These are phyloP conservation scores for Drosophila sulfurigaster DNA, from an alignment of 1,140 invertebrate species.

Conservation along the genomic window DNA sequence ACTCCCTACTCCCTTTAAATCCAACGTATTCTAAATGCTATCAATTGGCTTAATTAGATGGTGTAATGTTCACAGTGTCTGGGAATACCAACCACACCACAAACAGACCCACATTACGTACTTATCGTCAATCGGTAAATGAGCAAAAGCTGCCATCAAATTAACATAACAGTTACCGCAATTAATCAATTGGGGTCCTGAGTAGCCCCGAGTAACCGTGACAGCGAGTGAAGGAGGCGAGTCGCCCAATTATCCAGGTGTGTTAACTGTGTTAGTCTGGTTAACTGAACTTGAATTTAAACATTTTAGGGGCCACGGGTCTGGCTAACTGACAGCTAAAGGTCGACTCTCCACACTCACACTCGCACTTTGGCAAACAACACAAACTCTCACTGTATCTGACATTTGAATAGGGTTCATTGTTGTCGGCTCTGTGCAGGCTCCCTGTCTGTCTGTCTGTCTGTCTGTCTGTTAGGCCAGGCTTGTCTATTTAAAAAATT, in stretches of 20 bases:
- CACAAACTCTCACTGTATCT: conserved; percentile 28
- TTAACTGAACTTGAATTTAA: conserved; percentile 72
- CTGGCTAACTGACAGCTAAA: conserved; percentile 60
- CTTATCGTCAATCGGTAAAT: conserved; percentile 61
- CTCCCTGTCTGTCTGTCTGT: conserved; percentile 14
- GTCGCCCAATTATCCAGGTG: conserved; percentile 27
- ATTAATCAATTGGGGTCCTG: conserved; percentile 69
- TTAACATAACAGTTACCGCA: conserved; percentile 75
- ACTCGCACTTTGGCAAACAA: background rate
- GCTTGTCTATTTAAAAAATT: conserved; percentile 72
- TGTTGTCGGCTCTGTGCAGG: conserved; percentile 37
- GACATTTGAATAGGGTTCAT: conserved; percentile 68
- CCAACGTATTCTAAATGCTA: background rate
- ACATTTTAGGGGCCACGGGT: conserved; percentile 27
- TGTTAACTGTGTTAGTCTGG: conserved; percentile 46
- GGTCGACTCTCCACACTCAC: conserved; percentile 2
- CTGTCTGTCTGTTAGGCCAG: conserved; percentile 3
- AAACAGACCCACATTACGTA: conserved; percentile 58
- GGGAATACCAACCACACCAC: conserved; percentile 33
- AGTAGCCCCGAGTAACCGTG: conserved; percentile 2
- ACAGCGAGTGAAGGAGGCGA: background rate
- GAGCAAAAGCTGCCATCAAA: conserved; percentile 63
- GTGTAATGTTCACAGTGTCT: conserved; percentile 27
- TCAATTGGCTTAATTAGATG: conserved; percentile 1
- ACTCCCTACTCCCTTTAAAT: background rate